Percentiles rank a stretch among this genome's conserved stretches.
These are phyloP conservation scores for Carposina sasakii DNA, from an alignment of 1,140 invertebrate species.

Conservation along the genomic window DNA sequence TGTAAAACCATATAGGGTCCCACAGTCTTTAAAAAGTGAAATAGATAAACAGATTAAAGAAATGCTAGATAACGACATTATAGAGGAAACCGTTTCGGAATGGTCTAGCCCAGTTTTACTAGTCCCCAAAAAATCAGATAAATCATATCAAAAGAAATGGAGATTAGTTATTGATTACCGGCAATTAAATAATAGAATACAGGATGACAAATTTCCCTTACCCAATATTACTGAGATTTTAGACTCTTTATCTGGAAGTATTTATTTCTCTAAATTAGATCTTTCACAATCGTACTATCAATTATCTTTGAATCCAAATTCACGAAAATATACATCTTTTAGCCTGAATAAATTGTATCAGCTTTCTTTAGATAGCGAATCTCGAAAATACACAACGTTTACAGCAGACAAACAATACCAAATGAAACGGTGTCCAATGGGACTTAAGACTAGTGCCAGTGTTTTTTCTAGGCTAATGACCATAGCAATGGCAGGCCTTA, in stretches of 20 bases:
- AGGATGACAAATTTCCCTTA: slow-evolving; percentile 21
- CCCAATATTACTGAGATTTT: slow-evolving; percentile 10
- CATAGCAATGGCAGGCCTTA: slow-evolving; percentile 17
- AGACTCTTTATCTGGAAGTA: slow-evolving; percentile 3
- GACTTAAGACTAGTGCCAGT: slow-evolving; percentile 20
- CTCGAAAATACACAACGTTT: slow-evolving; percentile 7
- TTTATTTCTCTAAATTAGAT: slow-evolving; percentile 7
- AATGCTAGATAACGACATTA: slow-evolving; percentile 5
- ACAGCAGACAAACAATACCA: slow-evolving; percentile 13
- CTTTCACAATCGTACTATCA: slow-evolving; percentile 38
- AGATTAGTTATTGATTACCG: slow-evolving; percentile 48
- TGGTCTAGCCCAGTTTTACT: slow-evolving; percentile 10
- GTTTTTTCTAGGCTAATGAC: slow-evolving; percentile 12
- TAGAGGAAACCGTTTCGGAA: not conserved
- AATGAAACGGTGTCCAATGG: slow-evolving; percentile 24
- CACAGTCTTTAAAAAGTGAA: not conserved
- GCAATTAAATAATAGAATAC: slow-evolving; percentile 37
- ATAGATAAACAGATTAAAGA: slow-evolving; percentile 7
- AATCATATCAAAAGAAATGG: slow-evolving; percentile 3
- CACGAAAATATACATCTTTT: slow-evolving; percentile 56
- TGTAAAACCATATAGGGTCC: slow-evolving; percentile 7
- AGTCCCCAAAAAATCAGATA: slow-evolving; percentile 7
- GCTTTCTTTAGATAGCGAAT: not conserved
- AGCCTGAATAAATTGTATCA: too few relatives aligned
- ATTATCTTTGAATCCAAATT: slow-evolving; percentile 44